These are phyloP conservation scores for Oncorhynchus clarkii DNA, from an alignment of 2,113 vertebrate species.

Conservation along the genomic window DNA sequence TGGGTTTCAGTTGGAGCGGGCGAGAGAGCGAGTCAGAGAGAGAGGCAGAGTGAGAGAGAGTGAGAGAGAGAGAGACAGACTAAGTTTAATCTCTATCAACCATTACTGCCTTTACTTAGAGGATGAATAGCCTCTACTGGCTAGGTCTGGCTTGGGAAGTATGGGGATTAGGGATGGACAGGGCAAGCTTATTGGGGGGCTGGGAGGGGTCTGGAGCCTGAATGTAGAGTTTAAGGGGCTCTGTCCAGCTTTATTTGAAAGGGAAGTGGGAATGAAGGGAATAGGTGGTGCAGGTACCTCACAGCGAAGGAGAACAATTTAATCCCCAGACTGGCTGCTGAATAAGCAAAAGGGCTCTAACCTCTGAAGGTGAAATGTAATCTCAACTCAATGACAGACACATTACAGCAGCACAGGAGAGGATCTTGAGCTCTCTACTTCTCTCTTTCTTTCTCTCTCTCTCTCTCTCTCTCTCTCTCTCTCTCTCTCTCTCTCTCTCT, in stretches of 20 bases:
- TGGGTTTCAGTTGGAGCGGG: background rate
- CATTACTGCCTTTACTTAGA: background rate
- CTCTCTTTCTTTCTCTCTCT: background rate
- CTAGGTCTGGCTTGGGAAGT: background rate
- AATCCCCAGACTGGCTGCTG: conserved; percentile 35
- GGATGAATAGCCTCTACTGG: background rate
- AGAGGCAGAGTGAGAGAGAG: background rate
- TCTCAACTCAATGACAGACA: conserved; percentile 42
- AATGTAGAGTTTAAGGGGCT: background rate
- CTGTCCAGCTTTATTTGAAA: conserved; percentile 12
- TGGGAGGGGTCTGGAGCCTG: background rate
- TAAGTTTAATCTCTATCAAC: background rate
- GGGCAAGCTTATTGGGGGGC: background rate
- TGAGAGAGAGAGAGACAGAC: background rate
- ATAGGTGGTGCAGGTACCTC: background rate
- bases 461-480: background rate
- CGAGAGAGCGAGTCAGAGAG: too few relatives aligned
- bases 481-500: too few relatives aligned
- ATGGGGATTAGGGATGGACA: background rate
- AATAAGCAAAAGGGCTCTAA: conserved; percentile 37
- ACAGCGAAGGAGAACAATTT: conserved; percentile 4
- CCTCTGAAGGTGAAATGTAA: conserved; percentile 51
- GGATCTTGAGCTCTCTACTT: background rate
- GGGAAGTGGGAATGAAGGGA: conserved; percentile 9
- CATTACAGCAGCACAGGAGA: conserved; percentile 18